Base-by-base conservation (phyloP, 2,888 invertebrate species). In the Latrodectus elegans region DNA sequence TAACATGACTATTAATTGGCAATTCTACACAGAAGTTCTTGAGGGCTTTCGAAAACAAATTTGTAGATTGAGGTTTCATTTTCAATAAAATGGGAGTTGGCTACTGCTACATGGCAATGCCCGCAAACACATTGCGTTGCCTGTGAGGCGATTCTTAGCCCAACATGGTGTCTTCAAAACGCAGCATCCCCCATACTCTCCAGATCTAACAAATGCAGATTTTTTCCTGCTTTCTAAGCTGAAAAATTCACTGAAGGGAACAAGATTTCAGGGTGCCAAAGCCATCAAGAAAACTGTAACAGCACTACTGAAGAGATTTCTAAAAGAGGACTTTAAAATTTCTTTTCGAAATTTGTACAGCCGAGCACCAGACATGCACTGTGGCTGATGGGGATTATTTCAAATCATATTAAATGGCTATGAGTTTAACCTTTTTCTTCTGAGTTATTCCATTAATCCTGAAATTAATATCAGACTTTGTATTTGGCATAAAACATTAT, bases 301-400 rank as follows among this genome's bases (percentile, higher is more conserved):
- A 1, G 0, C 22, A 22, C 22, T 22, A 22, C 1, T 22, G 2
- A 55, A 1, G 55, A 55, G 55, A 1, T 1, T 55, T 55, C 55
- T 2, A 71, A 38, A 49, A 49, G 38, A 51, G 51, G 51, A 55
- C 55, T 55, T 55, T 55, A 55, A 55, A 55, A 71, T 15, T 71
- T 71, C 51, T 71, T 71, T 71, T 51, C 51, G 49, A 51, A 71
- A 71, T 51, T 71, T 71, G 51, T 71, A 71, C 71, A 71, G 71
- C 49, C 49, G 14, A 55, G 55, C 55, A 55, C 55, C 55, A 55
- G 55, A 55, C 55, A 8, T 71, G 71, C 8, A 71, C 4, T 71
- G 6, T 51, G 71, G 51, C 71, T 51, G 71, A 71, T 51, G 71
- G 71, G 51, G 26, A 26, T 71, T 51, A 71, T 51, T 71, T 71